Evolutionary conservation across 2,113 vertebrate species (phyloP).

Genomic region (human (Homo sapiens)): DNA sequence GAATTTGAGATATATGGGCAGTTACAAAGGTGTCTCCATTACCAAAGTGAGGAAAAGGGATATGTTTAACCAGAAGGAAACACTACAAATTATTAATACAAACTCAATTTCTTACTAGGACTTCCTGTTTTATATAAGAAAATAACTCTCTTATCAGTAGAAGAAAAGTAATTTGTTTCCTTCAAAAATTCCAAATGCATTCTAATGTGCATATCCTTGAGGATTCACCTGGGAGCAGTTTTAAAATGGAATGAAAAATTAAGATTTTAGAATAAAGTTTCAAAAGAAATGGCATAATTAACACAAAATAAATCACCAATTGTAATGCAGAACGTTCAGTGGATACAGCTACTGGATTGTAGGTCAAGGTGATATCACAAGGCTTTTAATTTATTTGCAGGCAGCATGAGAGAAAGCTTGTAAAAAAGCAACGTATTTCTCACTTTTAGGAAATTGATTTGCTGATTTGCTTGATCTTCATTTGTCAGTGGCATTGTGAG

Average conservation of each 20-base stretch:
- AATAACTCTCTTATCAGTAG: not conserved
- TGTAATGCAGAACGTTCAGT: not conserved
- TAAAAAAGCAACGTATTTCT: not conserved
- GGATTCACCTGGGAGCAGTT: not conserved
- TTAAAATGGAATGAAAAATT: not conserved
- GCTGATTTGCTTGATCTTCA: constrained; percentile 19
- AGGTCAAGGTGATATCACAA: not conserved
- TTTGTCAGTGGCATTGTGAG: constrained; percentile 28
- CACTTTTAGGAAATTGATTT: constrained; percentile 27
- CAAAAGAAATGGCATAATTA: not conserved
- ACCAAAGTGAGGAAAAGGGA: not conserved
- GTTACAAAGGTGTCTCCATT: not conserved
- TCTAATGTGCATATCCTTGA: not conserved
- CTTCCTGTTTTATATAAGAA: not conserved
- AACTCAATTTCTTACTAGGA: not conserved
- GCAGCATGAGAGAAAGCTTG: not conserved
- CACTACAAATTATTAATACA: not conserved
- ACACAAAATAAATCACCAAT: not conserved
- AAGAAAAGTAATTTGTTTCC: not conserved
- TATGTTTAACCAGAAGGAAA: not conserved
- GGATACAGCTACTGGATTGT: not conserved
- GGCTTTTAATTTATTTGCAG: constrained; percentile 25
- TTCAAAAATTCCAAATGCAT: not conserved
- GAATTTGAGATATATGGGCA: not conserved
- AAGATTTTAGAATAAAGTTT: not conserved